Conservation (phyloP, 2,888 invertebrate species). For the Molanna angustata region DNA sequence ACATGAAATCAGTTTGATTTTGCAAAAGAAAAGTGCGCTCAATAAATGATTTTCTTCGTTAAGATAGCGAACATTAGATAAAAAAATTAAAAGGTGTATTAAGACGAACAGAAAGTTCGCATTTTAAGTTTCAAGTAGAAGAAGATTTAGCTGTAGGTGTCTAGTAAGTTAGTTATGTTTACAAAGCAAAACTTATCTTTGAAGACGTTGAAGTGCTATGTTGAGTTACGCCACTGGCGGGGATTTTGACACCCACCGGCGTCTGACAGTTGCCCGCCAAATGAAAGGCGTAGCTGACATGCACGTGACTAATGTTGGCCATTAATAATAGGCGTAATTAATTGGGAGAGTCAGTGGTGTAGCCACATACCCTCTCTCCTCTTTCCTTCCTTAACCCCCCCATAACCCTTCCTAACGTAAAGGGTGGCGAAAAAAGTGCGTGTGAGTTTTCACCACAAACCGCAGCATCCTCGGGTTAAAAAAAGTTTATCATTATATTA, state of each 20-base stretch:
- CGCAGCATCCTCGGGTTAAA: conserved; percentile 8
- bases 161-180: no score
- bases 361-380: conserved; percentile 2
- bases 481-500: conserved; percentile 9
- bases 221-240: background rate
- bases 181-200: no score
- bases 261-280: conserved; percentile 26
- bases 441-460: conserved; percentile 20
- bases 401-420: no score
- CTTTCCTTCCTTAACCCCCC: background rate
- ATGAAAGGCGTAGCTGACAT: conserved; percentile 36
- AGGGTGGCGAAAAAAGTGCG: conserved; percentile 20
- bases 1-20: no score
- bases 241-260: conserved; percentile 25
- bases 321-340: conserved; percentile 57
- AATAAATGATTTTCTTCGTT: no score
- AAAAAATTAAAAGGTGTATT: no score
- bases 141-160: no score
- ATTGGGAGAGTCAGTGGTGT: conserved; percentile 38
- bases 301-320: conserved; percentile 51
- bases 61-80: no score
- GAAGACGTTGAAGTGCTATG: background rate
- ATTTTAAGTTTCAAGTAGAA: no score
- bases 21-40: no score
- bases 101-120: no score